phyloP scores from a whole-genome alignment of 2,888 invertebrate species.

The Cephalotes varians region DNA sequence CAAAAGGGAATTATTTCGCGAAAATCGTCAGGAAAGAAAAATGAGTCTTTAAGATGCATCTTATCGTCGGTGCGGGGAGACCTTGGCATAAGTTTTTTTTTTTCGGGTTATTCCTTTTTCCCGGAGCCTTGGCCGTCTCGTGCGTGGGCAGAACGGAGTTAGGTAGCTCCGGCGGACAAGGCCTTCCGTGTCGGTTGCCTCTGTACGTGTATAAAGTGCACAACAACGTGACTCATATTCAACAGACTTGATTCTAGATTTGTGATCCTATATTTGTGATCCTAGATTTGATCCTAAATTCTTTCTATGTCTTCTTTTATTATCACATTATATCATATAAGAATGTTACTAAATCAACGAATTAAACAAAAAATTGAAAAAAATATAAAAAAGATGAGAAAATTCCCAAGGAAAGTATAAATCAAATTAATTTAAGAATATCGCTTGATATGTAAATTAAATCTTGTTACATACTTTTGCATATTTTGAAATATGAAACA shows the following conservation, averaged over 20 bases:
- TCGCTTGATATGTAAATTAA: not conserved
- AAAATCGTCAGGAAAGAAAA: not conserved
- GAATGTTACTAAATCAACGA: not conserved
- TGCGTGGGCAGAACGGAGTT: conserved; percentile 75
- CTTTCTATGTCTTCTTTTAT: not conserved
- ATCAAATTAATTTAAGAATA: not conserved
- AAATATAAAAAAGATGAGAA: not conserved
- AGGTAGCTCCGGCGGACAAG: conserved; percentile 71
- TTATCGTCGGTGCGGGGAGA: conserved; percentile 19
- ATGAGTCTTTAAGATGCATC: conserved; percentile 31
- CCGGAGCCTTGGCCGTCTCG: conserved; percentile 33
- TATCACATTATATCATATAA: not conserved
- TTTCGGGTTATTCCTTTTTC: conserved; percentile 44
- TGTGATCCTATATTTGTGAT: no score
- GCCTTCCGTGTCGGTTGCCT: conserved; percentile 74
- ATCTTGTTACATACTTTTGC: not conserved
- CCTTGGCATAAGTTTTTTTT: conserved; percentile 68
- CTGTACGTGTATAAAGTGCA: conserved; percentile 59
- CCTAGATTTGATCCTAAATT: no score
- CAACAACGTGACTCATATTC: conserved; percentile 59
- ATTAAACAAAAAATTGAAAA: not conserved
- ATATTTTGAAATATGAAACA: not conserved
- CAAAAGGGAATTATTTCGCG: not conserved
- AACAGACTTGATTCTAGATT: not conserved
- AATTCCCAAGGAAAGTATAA: not conserved